Evolutionary conservation across 2,113 vertebrate species (phyloP).

Genomic region (Fulmarus glacialis): DNA sequence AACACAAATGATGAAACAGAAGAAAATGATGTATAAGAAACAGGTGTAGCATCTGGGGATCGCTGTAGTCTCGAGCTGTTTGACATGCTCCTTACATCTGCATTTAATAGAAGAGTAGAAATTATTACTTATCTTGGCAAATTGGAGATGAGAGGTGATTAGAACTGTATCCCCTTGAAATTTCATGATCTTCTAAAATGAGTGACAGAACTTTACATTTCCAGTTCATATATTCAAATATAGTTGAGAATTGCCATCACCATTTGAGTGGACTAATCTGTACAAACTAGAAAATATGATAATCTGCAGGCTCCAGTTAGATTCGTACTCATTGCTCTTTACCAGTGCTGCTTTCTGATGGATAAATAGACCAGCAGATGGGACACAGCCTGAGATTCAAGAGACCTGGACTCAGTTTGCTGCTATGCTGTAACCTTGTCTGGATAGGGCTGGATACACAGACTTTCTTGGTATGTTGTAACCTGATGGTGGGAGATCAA

Average conservation of each 20-base stretch:
- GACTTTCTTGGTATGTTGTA: neutral
- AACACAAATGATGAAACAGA: neutral
- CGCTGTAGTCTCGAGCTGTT: neutral
- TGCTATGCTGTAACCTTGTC: neutral
- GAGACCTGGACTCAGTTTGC: neutral
- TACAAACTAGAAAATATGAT: neutral
- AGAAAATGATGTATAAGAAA: neutral
- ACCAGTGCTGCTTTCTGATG: neutral
- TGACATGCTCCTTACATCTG: conserved; percentile 28
- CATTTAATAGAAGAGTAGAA: conserved; percentile 18
- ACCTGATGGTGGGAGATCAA: neutral
- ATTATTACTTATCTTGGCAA: conserved; percentile 32
- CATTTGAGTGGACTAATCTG: neutral
- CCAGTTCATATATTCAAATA: neutral
- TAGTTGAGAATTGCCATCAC: neutral
- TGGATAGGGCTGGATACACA: neutral
- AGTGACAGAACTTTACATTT: neutral
- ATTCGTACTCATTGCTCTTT: neutral
- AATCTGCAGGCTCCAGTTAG: neutral
- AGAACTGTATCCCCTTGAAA: conserved; percentile 10
- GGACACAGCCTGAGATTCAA: neutral
- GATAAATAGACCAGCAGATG: neutral
- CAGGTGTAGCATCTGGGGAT: conserved; percentile 42
- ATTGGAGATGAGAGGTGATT: conserved; percentile 23
- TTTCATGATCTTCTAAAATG: neutral